phyloP scores from a whole-genome alignment of 2,888 invertebrate genomes.

The Apamea sordens region DNA sequence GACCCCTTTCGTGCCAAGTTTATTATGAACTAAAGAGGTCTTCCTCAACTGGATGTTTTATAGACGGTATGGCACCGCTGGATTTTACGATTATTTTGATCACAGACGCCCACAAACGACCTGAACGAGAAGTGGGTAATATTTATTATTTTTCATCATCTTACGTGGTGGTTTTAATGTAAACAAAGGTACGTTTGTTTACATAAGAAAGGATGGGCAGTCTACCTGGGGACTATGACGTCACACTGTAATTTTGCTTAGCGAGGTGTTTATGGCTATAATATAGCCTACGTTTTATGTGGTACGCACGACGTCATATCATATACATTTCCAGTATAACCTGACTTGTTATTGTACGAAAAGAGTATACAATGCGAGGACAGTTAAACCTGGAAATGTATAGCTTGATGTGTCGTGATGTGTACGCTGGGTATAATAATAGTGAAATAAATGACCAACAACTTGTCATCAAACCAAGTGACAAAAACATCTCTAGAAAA shows the following conservation, averaged over 20 bases:
- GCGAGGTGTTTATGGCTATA: constrained; percentile 16
- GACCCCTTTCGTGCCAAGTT: background rate
- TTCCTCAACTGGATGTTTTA: constrained; percentile 45
- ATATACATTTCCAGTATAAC: background rate
- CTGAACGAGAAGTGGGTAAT: constrained; percentile 27
- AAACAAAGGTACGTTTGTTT: constrained; percentile 43
- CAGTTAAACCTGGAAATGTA: background rate
- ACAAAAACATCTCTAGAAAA: background rate
- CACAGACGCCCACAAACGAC: constrained; percentile 52
- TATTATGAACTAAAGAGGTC: constrained; percentile 28
- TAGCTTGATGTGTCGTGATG: background rate
- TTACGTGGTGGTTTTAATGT: constrained; percentile 25
- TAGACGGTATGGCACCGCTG: constrained; percentile 66
- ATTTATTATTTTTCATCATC: constrained; percentile 37
- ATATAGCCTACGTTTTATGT: background rate
- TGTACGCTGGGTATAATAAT: background rate
- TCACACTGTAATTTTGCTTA: constrained; percentile 1
- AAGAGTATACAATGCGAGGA: background rate
- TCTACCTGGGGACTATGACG: constrained; percentile 30
- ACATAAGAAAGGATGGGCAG: constrained; percentile 16
- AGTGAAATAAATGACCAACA: background rate
- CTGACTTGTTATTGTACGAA: background rate
- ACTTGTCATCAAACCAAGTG: no score
- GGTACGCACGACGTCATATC: background rate
- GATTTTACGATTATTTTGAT: constrained; percentile 60